Percentiles rank a stretch among this genome's conserved stretches.
These are phyloP conservation scores for Lophius piscatorius DNA, from an alignment of 2,113 vertebrate species.

Conservation along the genomic window DNA sequence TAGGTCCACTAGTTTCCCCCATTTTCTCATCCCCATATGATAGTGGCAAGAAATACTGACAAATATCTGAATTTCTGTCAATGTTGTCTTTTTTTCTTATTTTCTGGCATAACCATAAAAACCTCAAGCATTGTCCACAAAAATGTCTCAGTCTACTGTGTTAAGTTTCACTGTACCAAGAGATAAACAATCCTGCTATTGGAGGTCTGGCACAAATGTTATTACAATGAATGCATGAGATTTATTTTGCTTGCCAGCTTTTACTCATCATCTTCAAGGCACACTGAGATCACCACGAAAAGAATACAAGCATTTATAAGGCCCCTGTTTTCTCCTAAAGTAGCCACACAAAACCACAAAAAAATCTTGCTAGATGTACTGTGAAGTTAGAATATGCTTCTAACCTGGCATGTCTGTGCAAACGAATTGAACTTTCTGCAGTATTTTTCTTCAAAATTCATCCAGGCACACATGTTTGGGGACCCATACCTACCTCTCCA, in stretches of 20 bases:
- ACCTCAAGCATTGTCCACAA: constrained; percentile 56
- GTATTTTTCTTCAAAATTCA: constrained; percentile 55
- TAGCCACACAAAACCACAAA: constrained; percentile 31
- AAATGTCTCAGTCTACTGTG: constrained; percentile 64
- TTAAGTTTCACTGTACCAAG: constrained; percentile 58
- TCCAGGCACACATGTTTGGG: constrained; percentile 36
- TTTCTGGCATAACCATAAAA: constrained; percentile 39
- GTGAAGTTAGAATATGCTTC: constrained; percentile 21
- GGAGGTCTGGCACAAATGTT: constrained; percentile 59
- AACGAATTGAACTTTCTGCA: constrained; percentile 28
- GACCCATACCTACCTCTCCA: constrained; percentile 48
- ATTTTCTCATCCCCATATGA: constrained; percentile 34
- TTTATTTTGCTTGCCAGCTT: constrained; percentile 42
- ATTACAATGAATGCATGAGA: constrained; percentile 52
- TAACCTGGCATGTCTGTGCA: constrained; percentile 23
- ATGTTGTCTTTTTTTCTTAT: constrained; percentile 26
- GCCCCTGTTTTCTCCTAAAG: constrained; percentile 33
- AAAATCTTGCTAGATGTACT: constrained; percentile 23
- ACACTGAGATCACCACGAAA: constrained; percentile 59
- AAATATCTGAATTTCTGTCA: constrained; percentile 29
- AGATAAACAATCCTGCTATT: constrained; percentile 62
- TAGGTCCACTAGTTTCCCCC: constrained; percentile 6
- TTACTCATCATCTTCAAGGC: constrained; percentile 60
- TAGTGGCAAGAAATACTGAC: constrained; percentile 38
- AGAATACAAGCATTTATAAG: constrained; percentile 40